Evolutionary conservation across 2,797 vertebrate species (phyloP), one percentile per base, ranked within the genome.

Genomic region (Borostomias antarcticus): DNA sequence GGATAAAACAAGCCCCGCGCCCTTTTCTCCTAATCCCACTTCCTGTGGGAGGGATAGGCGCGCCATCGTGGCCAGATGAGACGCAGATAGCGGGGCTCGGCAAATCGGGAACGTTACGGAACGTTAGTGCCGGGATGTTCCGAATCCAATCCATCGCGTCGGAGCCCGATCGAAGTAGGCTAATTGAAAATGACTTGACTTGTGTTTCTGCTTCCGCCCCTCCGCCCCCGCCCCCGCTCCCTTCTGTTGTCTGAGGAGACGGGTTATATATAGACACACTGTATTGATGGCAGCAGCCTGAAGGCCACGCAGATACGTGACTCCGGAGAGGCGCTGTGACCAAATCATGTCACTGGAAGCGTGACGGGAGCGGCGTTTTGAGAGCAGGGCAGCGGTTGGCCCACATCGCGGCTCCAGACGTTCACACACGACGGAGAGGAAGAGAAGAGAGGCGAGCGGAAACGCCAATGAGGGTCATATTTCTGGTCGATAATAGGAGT

Each of bases 111-210:
- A 76, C 71, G 72, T 82, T 63, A 78, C 15, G 43, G 69, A 64
- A 35, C n/a, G 73, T 79, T 74, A 68, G 58, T 0, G 1, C 64
- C 56, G 67, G 58, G 78, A 69, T 30, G 1, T 45, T 57, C 37
- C 15, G n/a, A n/a, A n/a, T 40, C 58, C 51, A 29, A 54, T 65
- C 75, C 69, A 62, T 64, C 67, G 82, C 68, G 77, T 68, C 75
- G 56, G 33, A 64, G 62, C 53, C 45, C 61, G 69, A 77, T 77
- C 75, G 81, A 87, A 87, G 83, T 80, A 73, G 83, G 77, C 86
- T 88, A 83, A 89, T 87, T 88, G 83, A 88, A 86, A 85, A 85
- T 81, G 25, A 69, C 54, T 51, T 64, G 40, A 21, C 13, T 17
- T n/a, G 21, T 9, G 29, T 29, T 29, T 28, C 4, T 29, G 66